Evolutionary conservation across 37 sponge, comb jelly and placozoan genomes (phyloP).

Genomic region (Chondrosia reniformis): DNA sequence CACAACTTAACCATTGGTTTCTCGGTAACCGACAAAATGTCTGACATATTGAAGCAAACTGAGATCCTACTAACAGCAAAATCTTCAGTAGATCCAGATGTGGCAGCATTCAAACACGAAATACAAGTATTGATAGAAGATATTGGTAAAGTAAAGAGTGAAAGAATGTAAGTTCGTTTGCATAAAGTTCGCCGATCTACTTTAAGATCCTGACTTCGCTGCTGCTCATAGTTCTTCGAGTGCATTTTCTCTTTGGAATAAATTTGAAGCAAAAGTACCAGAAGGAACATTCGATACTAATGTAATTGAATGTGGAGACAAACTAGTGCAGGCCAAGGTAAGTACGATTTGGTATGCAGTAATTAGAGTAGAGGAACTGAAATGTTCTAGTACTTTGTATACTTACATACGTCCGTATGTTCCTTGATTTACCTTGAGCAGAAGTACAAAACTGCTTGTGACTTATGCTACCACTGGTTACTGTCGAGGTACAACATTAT

Average conservation of each 20-base stretch:
- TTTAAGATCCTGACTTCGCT: background rate
- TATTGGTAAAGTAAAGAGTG: background rate
- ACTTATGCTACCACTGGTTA: slow-evolving; percentile 45
- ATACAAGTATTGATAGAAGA: slow-evolving; percentile 3
- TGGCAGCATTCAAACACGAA: background rate
- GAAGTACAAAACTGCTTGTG: slow-evolving; percentile 41
- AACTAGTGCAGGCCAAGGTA: slow-evolving; percentile 38
- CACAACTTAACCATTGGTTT: background rate
- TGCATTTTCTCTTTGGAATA: slow-evolving; percentile 60
- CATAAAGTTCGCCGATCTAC: background rate
- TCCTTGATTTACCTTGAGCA: too few species aligned
- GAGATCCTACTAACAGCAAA: background rate
- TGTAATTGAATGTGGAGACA: slow-evolving; percentile 54
- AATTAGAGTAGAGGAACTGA: too few species aligned
- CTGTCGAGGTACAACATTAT: background rate
- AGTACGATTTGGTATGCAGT: too few species aligned
- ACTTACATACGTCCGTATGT: too few species aligned
- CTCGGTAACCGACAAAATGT: slow-evolving; percentile 3
- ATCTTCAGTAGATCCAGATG: background rate
- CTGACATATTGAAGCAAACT: background rate
- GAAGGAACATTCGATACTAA: background rate
- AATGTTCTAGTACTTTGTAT: too few species aligned
- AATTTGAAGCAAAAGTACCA: slow-evolving; percentile 31
- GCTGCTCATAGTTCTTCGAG: background rate
- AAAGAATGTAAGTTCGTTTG: slow-evolving; percentile 6